Conservation (phyloP, 2,113 vertebrate genomes). For the Cepphus grylle region DNA sequence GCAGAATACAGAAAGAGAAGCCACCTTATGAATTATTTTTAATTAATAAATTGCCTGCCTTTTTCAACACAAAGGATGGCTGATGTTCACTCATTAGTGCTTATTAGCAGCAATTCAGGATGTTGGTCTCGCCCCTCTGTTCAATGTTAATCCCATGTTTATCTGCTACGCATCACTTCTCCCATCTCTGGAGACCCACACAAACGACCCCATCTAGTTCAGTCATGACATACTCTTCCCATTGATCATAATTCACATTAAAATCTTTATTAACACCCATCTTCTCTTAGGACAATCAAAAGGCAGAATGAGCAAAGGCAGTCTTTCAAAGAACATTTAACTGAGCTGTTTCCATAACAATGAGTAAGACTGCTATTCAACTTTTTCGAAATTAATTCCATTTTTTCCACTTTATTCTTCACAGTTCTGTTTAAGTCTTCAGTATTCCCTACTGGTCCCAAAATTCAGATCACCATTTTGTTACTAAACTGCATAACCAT, state of each 20-base stretch:
- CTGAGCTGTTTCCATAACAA: neutral
- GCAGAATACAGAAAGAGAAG: neutral
- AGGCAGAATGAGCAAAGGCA: neutral
- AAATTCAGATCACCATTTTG: neutral
- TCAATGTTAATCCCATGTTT: neutral
- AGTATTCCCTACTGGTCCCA: neutral
- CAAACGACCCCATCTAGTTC: neutral
- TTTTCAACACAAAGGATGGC: constrained; percentile 2
- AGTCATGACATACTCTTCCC: neutral
- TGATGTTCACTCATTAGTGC: neutral
- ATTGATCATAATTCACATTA: neutral
- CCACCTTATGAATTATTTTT: neutral
- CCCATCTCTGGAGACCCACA: neutral
- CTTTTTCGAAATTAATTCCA: neutral
- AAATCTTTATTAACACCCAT: neutral
- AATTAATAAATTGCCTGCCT: constrained; percentile 16
- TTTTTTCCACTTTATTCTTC: neutral
- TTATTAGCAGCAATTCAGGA: neutral
- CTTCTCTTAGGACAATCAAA: neutral
- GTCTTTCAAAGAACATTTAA: neutral
- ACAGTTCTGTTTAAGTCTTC: neutral
- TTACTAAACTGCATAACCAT: neutral
- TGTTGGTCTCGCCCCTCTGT: neutral
- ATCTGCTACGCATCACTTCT: neutral
- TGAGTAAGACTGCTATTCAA: neutral